Evolutionary conservation across 2,888 invertebrate genomes (phyloP), one percentile per base, ranked within the genome.

Genomic region (Dolichomitus sp.): DNA sequence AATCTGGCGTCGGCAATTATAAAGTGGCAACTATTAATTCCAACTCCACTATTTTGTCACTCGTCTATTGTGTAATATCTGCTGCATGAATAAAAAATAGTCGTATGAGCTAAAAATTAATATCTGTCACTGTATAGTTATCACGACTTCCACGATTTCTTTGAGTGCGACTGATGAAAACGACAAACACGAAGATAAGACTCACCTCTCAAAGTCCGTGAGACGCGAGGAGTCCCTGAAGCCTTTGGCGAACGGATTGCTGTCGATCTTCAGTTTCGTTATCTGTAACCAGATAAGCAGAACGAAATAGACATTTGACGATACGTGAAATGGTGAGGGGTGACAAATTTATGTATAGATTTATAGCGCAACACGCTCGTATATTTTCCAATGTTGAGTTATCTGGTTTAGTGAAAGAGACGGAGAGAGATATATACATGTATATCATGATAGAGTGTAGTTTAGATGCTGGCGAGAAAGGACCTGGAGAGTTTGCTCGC

Each of bases 181-280:
- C 2, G 45, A 40, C n/a, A 45, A 72, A 37, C 73, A 61, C 57
- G 45, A 48, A 54, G 40, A 74, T 72, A 63, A 80, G 73, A 92
- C 94, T 94, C 94, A 96, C 96, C 96, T 95, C 92, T 97, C 96
- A 90, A 96, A 96, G 90, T 97, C 97, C 63, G 96, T 96, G 82
- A 97, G 95, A 80, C 97, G 94, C n/a, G 97, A 97, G 14, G 97
- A 97, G 93, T 97, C 97, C 85, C 97, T 94, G 94, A 97, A 97
- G 23, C 97, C 97, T 93, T 97, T 97, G 65, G 97, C 97, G 93
- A 97, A 97, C 80, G 97, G 97, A 93, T 97, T 97, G 92, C 97
- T 97, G 94, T 97, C 97, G 90, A 97, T 97, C 94, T 97, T 97
- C 91, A 97, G 94, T 92, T 97, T 97, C 66, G 97, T 97, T 89